phyloP scores from a whole-genome alignment of 2,797 vertebrate genomes.

The Epinephelus malabaricus region DNA sequence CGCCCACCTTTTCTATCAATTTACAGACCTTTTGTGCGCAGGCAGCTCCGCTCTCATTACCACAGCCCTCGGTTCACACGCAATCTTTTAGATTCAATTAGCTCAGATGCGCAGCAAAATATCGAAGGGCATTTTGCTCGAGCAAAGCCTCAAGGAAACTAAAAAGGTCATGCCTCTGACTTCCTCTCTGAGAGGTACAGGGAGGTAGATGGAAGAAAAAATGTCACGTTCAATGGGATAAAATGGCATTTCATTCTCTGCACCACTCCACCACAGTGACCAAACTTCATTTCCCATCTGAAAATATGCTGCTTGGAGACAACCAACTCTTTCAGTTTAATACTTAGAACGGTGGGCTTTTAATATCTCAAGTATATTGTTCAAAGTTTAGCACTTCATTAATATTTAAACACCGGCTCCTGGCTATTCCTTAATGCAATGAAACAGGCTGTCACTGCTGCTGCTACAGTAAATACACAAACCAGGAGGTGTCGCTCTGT shows the following conservation, averaged over 20 bases:
- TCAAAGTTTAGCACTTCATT: conserved; percentile 63
- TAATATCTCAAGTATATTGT: conserved; percentile 63
- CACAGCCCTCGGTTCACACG: conserved; percentile 71
- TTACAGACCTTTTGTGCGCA: conserved; percentile 79
- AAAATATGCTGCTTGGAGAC: conserved; percentile 64
- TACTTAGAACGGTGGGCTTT: conserved; percentile 47
- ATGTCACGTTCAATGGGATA: conserved; percentile 67
- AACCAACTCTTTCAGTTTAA: conserved; percentile 58
- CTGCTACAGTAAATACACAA: conserved; percentile 36
- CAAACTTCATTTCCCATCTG: conserved; percentile 61
- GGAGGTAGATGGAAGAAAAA: conserved; percentile 61
- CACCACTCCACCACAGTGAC: conserved; percentile 49
- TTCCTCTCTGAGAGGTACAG: conserved; percentile 68
- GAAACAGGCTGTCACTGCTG: conserved; percentile 25
- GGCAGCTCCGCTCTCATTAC: conserved; percentile 82
- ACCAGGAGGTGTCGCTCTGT: conserved; percentile 20
- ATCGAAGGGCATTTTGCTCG: conserved; percentile 82
- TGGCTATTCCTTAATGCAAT: conserved; percentile 27
- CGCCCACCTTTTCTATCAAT: conserved; percentile 78
- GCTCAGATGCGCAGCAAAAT: conserved; percentile 78
- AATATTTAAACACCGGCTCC: conserved; percentile 53
- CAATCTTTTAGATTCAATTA: conserved; percentile 87
- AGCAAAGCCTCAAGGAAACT: conserved; percentile 77
- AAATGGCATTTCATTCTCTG: conserved; percentile 76
- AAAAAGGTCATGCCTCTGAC: conserved; percentile 84